Conservation (phyloP, 2,888 invertebrate genomes). For the Micoletzkya japonica region DNA sequence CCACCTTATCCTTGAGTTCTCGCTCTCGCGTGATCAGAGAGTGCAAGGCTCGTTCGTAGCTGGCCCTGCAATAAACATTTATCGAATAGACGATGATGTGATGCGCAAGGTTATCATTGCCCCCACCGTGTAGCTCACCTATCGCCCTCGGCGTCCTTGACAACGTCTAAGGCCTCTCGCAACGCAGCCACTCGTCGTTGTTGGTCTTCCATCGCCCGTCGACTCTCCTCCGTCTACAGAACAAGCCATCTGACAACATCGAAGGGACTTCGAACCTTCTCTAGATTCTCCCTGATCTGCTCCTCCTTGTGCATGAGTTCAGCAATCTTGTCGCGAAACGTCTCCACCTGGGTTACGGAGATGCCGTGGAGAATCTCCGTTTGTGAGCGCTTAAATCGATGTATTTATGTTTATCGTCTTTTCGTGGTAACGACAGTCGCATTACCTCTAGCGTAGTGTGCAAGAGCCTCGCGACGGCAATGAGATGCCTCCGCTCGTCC, state of each 20-base stretch:
- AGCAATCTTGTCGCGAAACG: conserved; percentile 23
- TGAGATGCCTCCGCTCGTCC: conserved; percentile 32
- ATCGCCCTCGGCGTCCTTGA: conserved; percentile 7
- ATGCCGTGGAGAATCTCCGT: conserved; percentile 24
- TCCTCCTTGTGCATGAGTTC: conserved; percentile 18
- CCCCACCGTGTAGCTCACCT: background rate
- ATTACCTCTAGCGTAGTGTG: conserved; percentile 31
- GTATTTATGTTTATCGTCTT: background rate
- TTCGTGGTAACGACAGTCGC: background rate
- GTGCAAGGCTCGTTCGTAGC: conserved; percentile 14
- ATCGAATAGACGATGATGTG: no score
- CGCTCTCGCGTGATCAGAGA: conserved; percentile 10
- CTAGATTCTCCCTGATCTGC: background rate
- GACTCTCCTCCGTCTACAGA: conserved; percentile 6
- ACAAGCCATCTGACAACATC: background rate
- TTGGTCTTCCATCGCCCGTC: conserved; percentile 1
- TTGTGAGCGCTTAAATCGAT: conserved; percentile 6
- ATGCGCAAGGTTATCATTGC: background rate
- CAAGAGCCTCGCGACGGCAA: conserved; percentile 30
- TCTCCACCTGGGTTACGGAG: conserved; percentile 23
- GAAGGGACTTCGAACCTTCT: background rate
- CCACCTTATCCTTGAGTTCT: conserved; percentile 1
- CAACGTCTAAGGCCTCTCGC: conserved; percentile 12
- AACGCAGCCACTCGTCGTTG: background rate
- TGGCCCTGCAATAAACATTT: background rate